These are phyloP conservation scores for Pelvicachromis taeniatus DNA, from an alignment of 2,113 vertebrate species.

Conservation along the genomic window DNA sequence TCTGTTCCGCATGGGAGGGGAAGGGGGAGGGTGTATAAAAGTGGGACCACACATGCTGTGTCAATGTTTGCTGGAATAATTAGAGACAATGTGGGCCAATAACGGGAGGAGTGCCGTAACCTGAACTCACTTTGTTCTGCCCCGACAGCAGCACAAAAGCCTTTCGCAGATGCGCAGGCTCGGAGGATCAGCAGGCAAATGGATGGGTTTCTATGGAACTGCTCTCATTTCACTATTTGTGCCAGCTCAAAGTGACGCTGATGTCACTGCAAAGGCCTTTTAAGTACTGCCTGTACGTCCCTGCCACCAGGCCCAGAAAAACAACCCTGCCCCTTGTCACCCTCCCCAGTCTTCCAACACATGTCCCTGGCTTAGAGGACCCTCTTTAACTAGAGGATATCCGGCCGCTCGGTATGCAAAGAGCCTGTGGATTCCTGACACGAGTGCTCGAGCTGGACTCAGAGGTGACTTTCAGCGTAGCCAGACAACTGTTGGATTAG, in stretches of 20 bases:
- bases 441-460: slow-evolving; percentile 50
- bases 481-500: slow-evolving; percentile 68
- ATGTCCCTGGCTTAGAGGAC: slow-evolving; percentile 62
- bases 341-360: slow-evolving; percentile 43
- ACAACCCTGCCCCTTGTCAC: slow-evolving; percentile 1
- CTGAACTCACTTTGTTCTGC: slow-evolving; percentile 69
- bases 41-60: slow-evolving; percentile 74
- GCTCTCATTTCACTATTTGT: background rate
- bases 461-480: slow-evolving; percentile 65
- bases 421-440: slow-evolving; percentile 64
- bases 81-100: slow-evolving; percentile 66
- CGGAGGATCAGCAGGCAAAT: slow-evolving; percentile 9
- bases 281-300: slow-evolving; percentile 37
- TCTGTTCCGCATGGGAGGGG: slow-evolving; percentile 9
- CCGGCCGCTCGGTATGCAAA: slow-evolving; percentile 63
- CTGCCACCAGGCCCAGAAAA: background rate
- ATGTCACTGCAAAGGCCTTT: slow-evolving; percentile 50
- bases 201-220: slow-evolving; percentile 14
- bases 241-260: slow-evolving; percentile 31
- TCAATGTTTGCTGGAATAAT: slow-evolving; percentile 73
- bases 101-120: slow-evolving; percentile 64
- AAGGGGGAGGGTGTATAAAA: slow-evolving; percentile 25
- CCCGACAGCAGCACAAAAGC: slow-evolving; percentile 63
- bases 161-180: slow-evolving; percentile 47
- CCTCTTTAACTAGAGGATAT: slow-evolving; percentile 72